These are phyloP conservation scores for Perca fluviatilis DNA, from an alignment of 2,113 vertebrate genomes.

Conservation along the genomic window DNA sequence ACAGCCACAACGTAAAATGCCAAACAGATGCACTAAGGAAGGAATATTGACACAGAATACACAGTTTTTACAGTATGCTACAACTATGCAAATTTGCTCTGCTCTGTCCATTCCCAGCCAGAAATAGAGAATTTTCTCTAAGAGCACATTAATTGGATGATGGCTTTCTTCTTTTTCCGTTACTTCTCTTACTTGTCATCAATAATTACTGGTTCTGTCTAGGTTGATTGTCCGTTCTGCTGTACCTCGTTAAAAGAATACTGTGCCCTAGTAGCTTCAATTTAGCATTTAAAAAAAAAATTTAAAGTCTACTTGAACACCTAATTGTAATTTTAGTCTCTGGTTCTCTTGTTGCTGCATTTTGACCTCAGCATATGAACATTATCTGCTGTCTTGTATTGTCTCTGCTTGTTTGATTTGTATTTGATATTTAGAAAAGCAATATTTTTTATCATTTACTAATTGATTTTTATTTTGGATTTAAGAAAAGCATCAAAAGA, in stretches of 20 bases:
- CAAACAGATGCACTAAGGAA: constrained; percentile 2
- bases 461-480: constrained; percentile 8
- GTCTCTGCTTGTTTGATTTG: neutral
- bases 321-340: neutral
- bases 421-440: neutral
- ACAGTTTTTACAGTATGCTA: neutral
- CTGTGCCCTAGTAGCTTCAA: constrained; percentile 18
- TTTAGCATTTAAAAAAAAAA: constrained; percentile 29
- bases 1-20: neutral
- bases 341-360: neutral
- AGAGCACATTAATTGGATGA: constrained; percentile 75
- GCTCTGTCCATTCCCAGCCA: constrained; percentile 19
- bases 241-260: constrained; percentile 31
- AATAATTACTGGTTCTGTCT: constrained; percentile 54
- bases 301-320: neutral
- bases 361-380: neutral
- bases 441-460: neutral
- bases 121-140: constrained; percentile 51
- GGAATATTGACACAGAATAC: constrained; percentile 10
- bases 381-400: neutral
- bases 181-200: constrained; percentile 47
- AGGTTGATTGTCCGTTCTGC: constrained; percentile 47
- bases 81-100: neutral
- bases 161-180: constrained; percentile 51
- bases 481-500: neutral